phyloP scores from a whole-genome alignment of 2,797 vertebrate species.

The Leucoraja ocellata region DNA sequence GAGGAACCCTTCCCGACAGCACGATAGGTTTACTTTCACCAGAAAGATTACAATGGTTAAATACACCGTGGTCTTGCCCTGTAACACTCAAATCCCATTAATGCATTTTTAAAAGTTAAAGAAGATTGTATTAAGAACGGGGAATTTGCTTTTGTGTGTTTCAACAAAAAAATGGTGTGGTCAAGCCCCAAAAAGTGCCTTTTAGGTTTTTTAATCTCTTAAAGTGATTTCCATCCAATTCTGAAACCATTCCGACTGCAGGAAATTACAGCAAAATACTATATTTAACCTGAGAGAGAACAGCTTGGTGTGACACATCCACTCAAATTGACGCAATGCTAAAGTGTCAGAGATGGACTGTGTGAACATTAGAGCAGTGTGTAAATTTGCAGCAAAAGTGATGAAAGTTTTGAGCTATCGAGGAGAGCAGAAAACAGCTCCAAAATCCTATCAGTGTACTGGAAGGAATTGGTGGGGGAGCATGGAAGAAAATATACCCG shows the following conservation, averaged over 20 bases:
- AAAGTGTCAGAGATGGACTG: neutral
- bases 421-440: too few species aligned
- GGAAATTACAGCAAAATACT: neutral
- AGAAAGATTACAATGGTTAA: too few species aligned
- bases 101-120: neutral
- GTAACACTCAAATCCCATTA: too few species aligned
- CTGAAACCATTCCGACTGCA: neutral
- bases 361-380: too few species aligned
- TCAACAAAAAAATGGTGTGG: neutral
- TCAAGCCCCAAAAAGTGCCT: neutral
- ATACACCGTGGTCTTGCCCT: too few species aligned
- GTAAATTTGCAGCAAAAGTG: too few species aligned
- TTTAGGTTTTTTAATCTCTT: neutral
- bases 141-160: neutral
- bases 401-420: too few species aligned
- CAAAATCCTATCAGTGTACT: neutral
- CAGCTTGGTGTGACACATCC: neutral
- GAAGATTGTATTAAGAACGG: neutral
- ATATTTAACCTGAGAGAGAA: neutral
- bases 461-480: neutral
- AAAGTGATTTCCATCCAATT: neutral
- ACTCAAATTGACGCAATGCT: neutral
- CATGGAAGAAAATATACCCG: neutral
- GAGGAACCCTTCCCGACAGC: too few species aligned
- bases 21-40: too few species aligned